Evolutionary conservation across 1,140 invertebrate species (phyloP), one percentile per base, ranked within the genome.

Genomic region (Aphaenogaster floridana): DNA sequence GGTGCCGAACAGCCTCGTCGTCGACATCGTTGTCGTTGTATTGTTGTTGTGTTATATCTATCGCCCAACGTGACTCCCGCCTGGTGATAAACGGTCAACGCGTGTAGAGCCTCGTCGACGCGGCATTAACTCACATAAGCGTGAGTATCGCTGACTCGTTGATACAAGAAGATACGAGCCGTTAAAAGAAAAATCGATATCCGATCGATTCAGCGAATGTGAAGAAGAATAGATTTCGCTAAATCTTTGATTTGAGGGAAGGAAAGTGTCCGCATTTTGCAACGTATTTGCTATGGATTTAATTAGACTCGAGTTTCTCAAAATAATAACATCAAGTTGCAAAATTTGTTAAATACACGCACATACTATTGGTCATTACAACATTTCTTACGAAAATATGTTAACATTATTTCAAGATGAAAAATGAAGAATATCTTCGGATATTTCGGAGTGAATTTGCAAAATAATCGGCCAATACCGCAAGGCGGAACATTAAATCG

Each of bases 71-170:
- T 34, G 21, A 81, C 17, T 61, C 52, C 21, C 9, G 48, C 36
- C 21, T n/a, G 8, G 71, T 76, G 42, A 76, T 76, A 84, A 74
- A 76, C 54, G 52, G 7, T 64, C 28, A 11, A 74, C 42, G 63
- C 11, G 54, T 36, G n/a, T 45, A 21, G 17, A 36, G 21, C 13
- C 15, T 42, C 11, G 36, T 28, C 5, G 1, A 59, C 36, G 39
- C 8, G 48, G 7, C 13, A 48, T 28, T 57, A 28, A 48, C n/a
- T 39, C 36, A 11, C 0, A 21, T 3, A 59, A 71, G 17, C 15
- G 34, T 39, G 21, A 52, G 9, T 17, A 64, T 72, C n/a, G 11
- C n/a, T 52, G 6, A 28, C 21, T 45, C 21, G 7, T 59, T 36
- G 15, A 39, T n/a, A 52, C 11, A 42, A 34, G 2, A 17, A 48